These are phyloP conservation scores for Dryoscopus gambensis DNA, from an alignment of 2,113 vertebrate species.

Conservation along the genomic window DNA sequence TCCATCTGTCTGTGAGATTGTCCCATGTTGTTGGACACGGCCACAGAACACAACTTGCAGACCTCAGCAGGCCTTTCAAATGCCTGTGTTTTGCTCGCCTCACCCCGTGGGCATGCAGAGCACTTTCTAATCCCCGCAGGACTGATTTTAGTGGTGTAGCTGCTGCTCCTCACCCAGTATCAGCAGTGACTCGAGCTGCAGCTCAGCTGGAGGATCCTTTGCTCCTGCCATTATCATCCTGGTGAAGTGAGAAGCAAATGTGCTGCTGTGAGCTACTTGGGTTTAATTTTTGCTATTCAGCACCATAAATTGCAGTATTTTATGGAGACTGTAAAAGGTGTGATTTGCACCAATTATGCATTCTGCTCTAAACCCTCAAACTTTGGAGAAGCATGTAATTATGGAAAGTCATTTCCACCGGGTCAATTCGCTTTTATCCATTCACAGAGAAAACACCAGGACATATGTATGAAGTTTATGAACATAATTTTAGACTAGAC, in stretches of 20 bases:
- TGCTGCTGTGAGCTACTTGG: not conserved
- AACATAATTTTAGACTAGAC: not conserved
- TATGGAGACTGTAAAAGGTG: not conserved
- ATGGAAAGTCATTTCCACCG: not conserved
- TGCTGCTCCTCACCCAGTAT: not conserved
- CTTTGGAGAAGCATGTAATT: not conserved
- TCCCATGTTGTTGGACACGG: accelerated
- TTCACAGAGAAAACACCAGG: not conserved
- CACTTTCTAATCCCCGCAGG: not conserved
- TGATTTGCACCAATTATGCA: not conserved
- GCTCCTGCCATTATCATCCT: not conserved
- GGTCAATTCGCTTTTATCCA: not conserved
- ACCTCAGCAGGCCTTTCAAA: not conserved
- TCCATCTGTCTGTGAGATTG: too few relatives aligned
- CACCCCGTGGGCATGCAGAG: not conserved
- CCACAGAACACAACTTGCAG: not conserved
- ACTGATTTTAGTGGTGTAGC: not conserved
- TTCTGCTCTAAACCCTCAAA: not conserved
- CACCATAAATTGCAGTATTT: not conserved
- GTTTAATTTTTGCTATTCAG: conserved; percentile 20
- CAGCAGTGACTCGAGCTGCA: not conserved
- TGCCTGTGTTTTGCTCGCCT: not conserved
- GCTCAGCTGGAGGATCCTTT: not conserved
- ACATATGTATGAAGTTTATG: not conserved
- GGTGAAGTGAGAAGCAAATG: not conserved